phyloP scores from a whole-genome alignment of 2,113 vertebrate genomes.

The Clarias magur region DNA sequence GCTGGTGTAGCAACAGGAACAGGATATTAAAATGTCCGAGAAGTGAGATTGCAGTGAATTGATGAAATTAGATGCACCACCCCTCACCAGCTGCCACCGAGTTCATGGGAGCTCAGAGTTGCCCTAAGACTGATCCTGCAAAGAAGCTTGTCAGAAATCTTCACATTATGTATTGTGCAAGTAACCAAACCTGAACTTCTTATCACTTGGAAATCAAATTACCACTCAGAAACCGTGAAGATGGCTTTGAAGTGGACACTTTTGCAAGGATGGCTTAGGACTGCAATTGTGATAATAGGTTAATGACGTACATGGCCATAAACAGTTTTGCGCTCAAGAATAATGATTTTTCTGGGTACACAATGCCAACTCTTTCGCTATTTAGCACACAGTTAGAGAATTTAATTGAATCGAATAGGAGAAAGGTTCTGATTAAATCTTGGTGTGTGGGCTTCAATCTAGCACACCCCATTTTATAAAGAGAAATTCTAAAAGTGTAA shows the following conservation, averaged over 20 bases:
- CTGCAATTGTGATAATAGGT: too few relatives aligned
- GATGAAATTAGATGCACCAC: constrained; percentile 26
- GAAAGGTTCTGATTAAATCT: too few relatives aligned
- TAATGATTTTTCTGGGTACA: too few relatives aligned
- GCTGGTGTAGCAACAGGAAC: constrained; percentile 12
- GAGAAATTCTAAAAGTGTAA: not conserved
- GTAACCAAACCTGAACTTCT: not conserved
- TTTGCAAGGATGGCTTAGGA: too few relatives aligned
- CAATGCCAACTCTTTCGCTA: too few relatives aligned
- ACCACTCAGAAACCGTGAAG: too few relatives aligned
- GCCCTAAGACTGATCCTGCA: not conserved
- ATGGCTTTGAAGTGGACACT: too few relatives aligned
- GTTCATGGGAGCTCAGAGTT: constrained; percentile 17
- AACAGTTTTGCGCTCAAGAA: too few relatives aligned
- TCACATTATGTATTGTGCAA: not conserved
- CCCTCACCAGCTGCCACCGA: constrained; percentile 38
- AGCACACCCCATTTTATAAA: not conserved
- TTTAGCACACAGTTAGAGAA: too few relatives aligned
- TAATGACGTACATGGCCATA: too few relatives aligned
- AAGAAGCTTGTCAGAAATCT: not conserved
- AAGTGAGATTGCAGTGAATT: constrained; percentile 31
- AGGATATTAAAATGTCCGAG: constrained; percentile 37
- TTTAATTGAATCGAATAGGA: too few relatives aligned
- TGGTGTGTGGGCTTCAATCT: not conserved
- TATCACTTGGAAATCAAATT: too few relatives aligned